Base-by-base conservation (phyloP, 2,797 vertebrate genomes). In the Pangasius mekongensis region DNA sequence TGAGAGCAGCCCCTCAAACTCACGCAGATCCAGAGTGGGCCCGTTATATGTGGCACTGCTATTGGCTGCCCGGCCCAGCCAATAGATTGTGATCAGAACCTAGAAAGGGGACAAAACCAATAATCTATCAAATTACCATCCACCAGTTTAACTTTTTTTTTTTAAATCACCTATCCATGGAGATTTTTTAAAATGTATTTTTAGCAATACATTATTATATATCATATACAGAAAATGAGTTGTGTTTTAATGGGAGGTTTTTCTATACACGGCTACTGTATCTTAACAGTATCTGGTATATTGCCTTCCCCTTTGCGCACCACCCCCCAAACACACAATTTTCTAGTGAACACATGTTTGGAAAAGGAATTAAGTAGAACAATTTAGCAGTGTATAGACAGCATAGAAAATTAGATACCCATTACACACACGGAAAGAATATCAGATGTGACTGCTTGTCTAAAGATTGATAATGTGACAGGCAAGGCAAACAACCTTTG, bases 51-150 rank as follows among this genome's bases (percentile, higher is more conserved):
- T 96, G 0, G 97, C 93, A 85, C 97, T 98, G 95, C 96, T 95
- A 93, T 98, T 99, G 90, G 98, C 98, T 54, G 97, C 97, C 91
- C 97, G 97, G 83, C 99, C 99, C 94, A 99, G 95, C 98, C 98
- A 99, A 94, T 99, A 99, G 92, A 99, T 96, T 89, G 98, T 99
- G 92, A 99, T 97, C 94, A 99, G 93, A 90, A 99, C 98, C 99
- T 99, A 92, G 30, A 88, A 66, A 92, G 60, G 91, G 49, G 2
- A 86, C 49, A 88, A 69, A 86, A 77, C 0, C 39, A 67, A 69
- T 30, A 33, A 30, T 5, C n/a, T 24, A 30, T 66, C 3, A 67
- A 83, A 30, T 43, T 66, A 18, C 33, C 39, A 47, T 67, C 43
- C 27, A 52, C 7, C 16, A 52, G 4, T 60, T 62, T 4, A 2